phyloP scores from a whole-genome alignment of 2,113 vertebrate species.

The Paralichthys olivaceus region DNA sequence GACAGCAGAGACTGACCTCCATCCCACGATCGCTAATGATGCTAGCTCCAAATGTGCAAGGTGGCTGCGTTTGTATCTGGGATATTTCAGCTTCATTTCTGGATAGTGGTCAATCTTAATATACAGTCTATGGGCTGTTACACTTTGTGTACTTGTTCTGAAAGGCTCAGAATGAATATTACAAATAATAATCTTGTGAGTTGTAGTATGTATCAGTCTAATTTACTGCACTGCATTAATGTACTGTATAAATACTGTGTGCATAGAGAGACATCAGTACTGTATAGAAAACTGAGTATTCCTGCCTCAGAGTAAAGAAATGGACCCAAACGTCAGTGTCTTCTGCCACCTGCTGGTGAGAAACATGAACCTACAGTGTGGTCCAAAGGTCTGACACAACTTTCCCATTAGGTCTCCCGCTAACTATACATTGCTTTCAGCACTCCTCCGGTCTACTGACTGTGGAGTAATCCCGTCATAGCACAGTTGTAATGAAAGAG shows the following conservation, averaged over 20 bases:
- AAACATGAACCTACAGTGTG: slow-evolving; percentile 6
- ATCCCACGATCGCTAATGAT: no score
- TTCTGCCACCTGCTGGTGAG: slow-evolving; percentile 79
- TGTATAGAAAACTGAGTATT: slow-evolving; percentile 21
- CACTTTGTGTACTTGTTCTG: no score
- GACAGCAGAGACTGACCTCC: no score
- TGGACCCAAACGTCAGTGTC: slow-evolving; percentile 29
- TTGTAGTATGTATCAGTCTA: neutral
- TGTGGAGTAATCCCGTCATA: neutral
- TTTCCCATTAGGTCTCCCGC: no score
- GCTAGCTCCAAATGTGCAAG: no score
- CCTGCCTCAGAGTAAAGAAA: neutral
- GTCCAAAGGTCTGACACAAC: neutral
- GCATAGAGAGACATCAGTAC: neutral
- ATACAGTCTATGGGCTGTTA: no score
- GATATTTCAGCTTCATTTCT: no score
- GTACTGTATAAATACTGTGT: neutral
- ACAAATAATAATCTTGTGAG: neutral
- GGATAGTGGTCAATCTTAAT: no score
- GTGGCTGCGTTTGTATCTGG: no score
- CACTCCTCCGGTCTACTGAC: neutral
- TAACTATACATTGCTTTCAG: no score
- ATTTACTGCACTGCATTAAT: neutral
- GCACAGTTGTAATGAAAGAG: no score
- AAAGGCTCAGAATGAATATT: no score